Percentiles rank a stretch among this genome's conserved stretches.
Conservation (phyloP, 2,888 invertebrate species). For the Platypus cylindrus region DNA sequence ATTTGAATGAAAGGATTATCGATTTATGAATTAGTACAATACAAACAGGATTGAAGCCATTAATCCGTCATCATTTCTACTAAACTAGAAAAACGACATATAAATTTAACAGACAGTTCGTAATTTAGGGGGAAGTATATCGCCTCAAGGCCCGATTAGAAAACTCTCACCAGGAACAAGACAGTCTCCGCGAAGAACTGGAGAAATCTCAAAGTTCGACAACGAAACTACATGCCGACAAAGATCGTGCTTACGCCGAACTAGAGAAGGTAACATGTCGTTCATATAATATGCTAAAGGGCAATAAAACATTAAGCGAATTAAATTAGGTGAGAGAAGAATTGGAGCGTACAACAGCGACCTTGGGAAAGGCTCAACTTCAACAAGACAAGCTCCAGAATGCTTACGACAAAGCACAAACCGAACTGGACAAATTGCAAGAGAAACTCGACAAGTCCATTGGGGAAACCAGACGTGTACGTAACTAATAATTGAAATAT, state of each 20-base stretch:
- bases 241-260: slow-evolving; percentile 67
- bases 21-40: too few species aligned
- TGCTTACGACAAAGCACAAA: slow-evolving; percentile 77
- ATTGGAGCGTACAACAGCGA: slow-evolving; percentile 76
- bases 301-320: not conserved
- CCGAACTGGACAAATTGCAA: slow-evolving; percentile 80
- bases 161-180: slow-evolving; percentile 90
- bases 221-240: slow-evolving; percentile 74
- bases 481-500: slow-evolving; percentile 19
- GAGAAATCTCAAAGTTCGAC: slow-evolving; percentile 75
- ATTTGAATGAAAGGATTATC: too few species aligned
- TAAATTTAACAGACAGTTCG: too few species aligned
- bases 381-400: slow-evolving; percentile 88
- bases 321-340: slow-evolving; percentile 44
- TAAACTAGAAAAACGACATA: too few species aligned
- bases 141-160: slow-evolving; percentile 86
- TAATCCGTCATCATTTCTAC: too few species aligned
- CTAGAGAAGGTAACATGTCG: slow-evolving; percentile 58
- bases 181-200: slow-evolving; percentile 83
- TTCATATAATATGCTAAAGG: not conserved
- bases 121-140: slow-evolving; percentile 71
- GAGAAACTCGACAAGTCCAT: slow-evolving; percentile 75
- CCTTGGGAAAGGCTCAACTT: slow-evolving; percentile 79
- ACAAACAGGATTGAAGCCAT: too few species aligned
- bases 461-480: slow-evolving; percentile 70